Base-by-base conservation (phyloP, 2,797 vertebrate genomes). In the Smutsia gigantea region DNA sequence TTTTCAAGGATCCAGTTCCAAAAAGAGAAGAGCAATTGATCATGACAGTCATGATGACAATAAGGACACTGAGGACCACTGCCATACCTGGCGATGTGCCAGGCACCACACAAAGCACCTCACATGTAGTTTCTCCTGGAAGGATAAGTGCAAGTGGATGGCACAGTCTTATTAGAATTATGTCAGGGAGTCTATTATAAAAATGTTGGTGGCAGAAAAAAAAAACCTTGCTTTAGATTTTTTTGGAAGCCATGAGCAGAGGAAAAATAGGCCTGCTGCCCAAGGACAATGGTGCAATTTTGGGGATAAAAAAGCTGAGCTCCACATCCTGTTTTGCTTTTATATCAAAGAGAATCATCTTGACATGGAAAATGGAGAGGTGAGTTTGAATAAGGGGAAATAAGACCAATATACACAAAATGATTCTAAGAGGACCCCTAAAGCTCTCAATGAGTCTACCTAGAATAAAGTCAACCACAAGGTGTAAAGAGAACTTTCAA, bases 1-100 rank as follows among this genome's bases (percentile, higher is more conserved):
- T 90, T 90, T 97, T 97, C 95, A 96, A 97, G 83, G 34, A 95
- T 11, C 37, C 21, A 31, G 39, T 86, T 95, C 31, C 6, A 19
- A 87, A 92, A 53, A 21, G 34, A 94, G 29, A 86, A 71, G 23
- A 79, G 23, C 7, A 39, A 4, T 87, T 81, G 81, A 57, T 92
- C 93, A 82, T 71, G 27, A 83, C 17, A 83, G 61, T 42, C 79
- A 66, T 23, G 68, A 77, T 13, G 55, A 90, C 55, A 64, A 59
- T 11, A 31, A 53, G 31, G 63, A 84, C 14, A 9, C 0, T n/a
- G 17, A 84, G 68, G 68, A 63, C 46, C 51, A 23, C 18, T 29
- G 4, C 15, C 5, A 21, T 46, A 61, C 21, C 81, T 83, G 46
- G 9, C 25, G 39, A 59, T 34, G 25, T 21, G 31, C 49, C 49